These are phyloP conservation scores for Clepsis dumicolana DNA, from an alignment of 2,888 invertebrate genomes.

Conservation along the genomic window DNA sequence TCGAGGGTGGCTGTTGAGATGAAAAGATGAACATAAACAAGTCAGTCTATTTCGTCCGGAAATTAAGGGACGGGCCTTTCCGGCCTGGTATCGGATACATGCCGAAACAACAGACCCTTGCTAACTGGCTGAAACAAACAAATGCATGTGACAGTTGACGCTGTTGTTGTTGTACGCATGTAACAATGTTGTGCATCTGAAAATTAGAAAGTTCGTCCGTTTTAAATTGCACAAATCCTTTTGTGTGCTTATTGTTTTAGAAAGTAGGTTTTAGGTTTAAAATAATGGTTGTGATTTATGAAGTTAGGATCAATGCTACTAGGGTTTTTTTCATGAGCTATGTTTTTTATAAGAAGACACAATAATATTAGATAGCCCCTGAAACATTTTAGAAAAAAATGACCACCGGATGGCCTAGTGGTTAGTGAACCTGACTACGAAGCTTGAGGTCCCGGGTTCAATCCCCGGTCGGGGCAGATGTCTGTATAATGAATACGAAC, in stretches of 20 bases:
- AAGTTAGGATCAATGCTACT: too few species aligned
- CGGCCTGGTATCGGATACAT: constrained; percentile 39
- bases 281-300: too few species aligned
- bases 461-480: too few species aligned
- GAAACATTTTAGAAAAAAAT: too few species aligned
- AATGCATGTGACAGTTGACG: constrained; percentile 8
- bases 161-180: not conserved
- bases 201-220: not conserved
- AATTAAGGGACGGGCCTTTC: constrained; percentile 45
- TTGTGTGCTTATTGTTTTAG: not conserved
- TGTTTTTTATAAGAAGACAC: too few species aligned
- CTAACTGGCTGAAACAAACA: constrained; percentile 20
- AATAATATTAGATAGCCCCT: too few species aligned
- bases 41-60: constrained; percentile 43
- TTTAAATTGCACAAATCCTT: not conserved
- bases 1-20: constrained; percentile 28
- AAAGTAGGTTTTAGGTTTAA: too few species aligned
- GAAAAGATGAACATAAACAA: constrained; percentile 44
- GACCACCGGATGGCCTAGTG: too few species aligned
- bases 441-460: too few species aligned
- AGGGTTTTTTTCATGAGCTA: too few species aligned
- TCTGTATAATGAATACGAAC: too few species aligned
- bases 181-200: constrained; percentile 1
- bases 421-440: too few species aligned
- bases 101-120: constrained; percentile 32